Conservation (phyloP, 2,888 invertebrate species). For the Alviniconcha strummeri region DNA sequence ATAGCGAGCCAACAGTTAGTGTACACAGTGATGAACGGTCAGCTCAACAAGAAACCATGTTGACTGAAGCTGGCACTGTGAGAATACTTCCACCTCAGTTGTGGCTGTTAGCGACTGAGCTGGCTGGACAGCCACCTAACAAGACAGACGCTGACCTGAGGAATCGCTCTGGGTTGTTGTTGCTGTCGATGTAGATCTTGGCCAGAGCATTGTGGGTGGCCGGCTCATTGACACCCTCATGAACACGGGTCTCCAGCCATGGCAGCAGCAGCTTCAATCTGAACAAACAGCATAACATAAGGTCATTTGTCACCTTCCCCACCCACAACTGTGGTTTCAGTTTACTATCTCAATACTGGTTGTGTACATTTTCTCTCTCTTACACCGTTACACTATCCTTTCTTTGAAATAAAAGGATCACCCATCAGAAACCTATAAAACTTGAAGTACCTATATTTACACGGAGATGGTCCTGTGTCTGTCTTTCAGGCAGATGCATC, state of each 20-base stretch:
- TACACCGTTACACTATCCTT: too few species aligned
- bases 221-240: slow-evolving; percentile 96
- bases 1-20: slow-evolving; percentile 13
- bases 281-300: slow-evolving; percentile 74
- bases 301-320: background rate
- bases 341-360: too few species aligned
- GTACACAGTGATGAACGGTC: slow-evolving; percentile 21
- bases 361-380: too few species aligned
- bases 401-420: too few species aligned
- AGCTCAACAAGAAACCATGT: slow-evolving; percentile 7
- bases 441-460: too few species aligned
- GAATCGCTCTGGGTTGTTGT: slow-evolving; percentile 97
- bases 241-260: slow-evolving; percentile 97
- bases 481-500: too few species aligned
- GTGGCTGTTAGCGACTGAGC: background rate
- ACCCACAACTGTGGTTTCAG: too few species aligned
- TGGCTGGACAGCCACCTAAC: background rate
- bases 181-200: slow-evolving; percentile 99
- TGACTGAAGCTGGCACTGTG: slow-evolving; percentile 19
- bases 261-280: slow-evolving; percentile 94
- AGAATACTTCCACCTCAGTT: too few species aligned
- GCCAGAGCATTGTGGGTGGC: slow-evolving; percentile 99
- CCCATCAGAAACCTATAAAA: too few species aligned
- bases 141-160: slow-evolving; percentile 77
- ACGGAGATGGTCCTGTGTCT: too few species aligned